Evolutionary conservation across 2,113 vertebrate genomes (phyloP).

Genomic region (Collichthys lucidus): DNA sequence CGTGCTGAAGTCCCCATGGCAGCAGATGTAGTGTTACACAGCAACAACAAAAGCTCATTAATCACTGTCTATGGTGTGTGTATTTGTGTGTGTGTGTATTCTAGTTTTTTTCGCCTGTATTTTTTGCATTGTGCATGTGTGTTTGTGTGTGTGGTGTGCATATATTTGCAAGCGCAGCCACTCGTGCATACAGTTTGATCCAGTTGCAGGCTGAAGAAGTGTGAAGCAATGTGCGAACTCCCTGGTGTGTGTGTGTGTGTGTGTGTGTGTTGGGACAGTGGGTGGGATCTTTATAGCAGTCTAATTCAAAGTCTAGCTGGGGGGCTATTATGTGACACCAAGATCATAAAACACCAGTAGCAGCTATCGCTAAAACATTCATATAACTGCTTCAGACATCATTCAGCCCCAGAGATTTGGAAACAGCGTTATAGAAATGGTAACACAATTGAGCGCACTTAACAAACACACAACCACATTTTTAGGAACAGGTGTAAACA

Average conservation of each 20-base stretch:
- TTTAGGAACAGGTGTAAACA: background rate
- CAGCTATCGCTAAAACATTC: background rate
- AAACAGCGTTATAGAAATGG: background rate
- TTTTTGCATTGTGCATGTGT: conserved; percentile 13
- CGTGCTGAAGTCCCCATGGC: conserved; percentile 67
- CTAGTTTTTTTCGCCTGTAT: conserved; percentile 51
- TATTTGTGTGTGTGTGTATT: conserved; percentile 32
- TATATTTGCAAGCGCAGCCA: conserved; percentile 28
- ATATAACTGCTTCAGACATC: background rate
- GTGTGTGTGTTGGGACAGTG: background rate
- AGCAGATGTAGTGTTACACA: conserved; percentile 81
- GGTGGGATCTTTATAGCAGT: conserved; percentile 26
- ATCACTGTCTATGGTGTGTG: conserved; percentile 73
- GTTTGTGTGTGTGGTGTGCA: conserved; percentile 8
- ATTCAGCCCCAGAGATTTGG: background rate
- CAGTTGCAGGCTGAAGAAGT: background rate
- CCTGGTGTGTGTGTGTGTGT: conserved; percentile 14
- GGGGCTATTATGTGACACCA: conserved; percentile 45
- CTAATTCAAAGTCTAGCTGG: conserved; percentile 57
- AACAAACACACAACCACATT: background rate
- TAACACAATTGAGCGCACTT: background rate
- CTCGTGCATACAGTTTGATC: conserved; percentile 19
- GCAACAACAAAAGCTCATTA: conserved; percentile 79
- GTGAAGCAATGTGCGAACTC: conserved; percentile 22
- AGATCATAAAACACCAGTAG: conserved; percentile 38